These are phyloP conservation scores for Rhipidura dahli DNA, from an alignment of 2,113 vertebrate genomes.

Conservation along the genomic window DNA sequence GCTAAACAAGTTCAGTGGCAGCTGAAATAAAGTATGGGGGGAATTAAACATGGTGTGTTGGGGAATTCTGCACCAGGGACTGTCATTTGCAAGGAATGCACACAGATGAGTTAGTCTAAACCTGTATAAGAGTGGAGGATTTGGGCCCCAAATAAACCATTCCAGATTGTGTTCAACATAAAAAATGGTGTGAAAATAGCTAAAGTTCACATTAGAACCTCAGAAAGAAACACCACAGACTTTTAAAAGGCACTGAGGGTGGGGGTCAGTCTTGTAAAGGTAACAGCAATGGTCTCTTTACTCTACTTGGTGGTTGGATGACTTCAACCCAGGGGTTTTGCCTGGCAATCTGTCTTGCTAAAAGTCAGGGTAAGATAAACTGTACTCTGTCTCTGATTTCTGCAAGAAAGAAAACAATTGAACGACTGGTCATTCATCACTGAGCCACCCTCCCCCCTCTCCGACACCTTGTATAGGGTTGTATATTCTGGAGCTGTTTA, in stretches of 20 bases:
- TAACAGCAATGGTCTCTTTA: constrained; percentile 27
- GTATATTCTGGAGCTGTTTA: constrained; percentile 50
- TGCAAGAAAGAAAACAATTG: constrained; percentile 80
- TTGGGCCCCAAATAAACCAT: neutral
- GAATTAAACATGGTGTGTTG: neutral
- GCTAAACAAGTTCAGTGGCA: neutral
- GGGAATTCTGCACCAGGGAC: neutral
- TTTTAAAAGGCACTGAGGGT: neutral
- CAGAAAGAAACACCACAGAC: neutral
- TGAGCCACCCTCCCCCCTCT: constrained; percentile 42
- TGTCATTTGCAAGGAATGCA: neutral
- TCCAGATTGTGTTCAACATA: neutral
- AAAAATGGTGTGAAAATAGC: neutral
- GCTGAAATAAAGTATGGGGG: neutral
- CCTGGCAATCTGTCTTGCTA: constrained; percentile 76
- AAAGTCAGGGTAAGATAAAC: constrained; percentile 78
- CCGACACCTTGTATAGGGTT: constrained; percentile 63
- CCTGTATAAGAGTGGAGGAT: neutral
- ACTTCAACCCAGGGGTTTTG: constrained; percentile 71
- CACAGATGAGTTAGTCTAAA: neutral
- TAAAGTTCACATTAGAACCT: constrained; percentile 1
- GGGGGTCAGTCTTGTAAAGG: neutral
- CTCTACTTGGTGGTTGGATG: constrained; percentile 55
- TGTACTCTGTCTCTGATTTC: constrained; percentile 79
- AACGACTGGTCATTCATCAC: constrained; percentile 78